phyloP scores from a whole-genome alignment of 1,140 invertebrate genomes.

The Diplogasteroides magnus region DNA sequence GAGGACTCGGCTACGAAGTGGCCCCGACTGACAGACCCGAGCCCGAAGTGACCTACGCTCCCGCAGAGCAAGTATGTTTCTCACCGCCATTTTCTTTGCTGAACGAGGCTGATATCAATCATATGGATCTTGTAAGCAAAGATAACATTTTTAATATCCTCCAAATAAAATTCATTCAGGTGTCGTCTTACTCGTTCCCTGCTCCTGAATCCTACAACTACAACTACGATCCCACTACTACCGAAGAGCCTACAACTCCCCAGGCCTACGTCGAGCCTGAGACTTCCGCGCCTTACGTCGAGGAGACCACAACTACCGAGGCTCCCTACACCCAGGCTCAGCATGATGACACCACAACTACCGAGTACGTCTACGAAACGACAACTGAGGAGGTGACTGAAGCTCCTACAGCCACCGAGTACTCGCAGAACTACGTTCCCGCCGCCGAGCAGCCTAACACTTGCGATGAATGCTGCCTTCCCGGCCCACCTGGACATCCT shows the following conservation, averaged over 20 bases:
- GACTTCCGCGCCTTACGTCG: neutral
- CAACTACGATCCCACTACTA: neutral
- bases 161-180: neutral
- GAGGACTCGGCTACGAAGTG: neutral
- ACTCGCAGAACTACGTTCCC: neutral
- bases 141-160: neutral
- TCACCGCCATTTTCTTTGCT: too few relatives aligned
- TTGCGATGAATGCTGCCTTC: neutral
- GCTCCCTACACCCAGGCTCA: neutral
- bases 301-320: neutral
- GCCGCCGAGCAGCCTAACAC: neutral
- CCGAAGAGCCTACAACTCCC: neutral
- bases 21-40: neutral
- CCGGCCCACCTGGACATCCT: too few relatives aligned
- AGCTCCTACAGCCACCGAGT: neutral
- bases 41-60: neutral
- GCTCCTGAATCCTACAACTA: neutral
- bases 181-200: neutral
- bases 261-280: neutral
- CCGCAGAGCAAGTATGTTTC: neutral
- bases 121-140: too few relatives aligned
- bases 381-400: neutral
- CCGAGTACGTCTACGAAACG: neutral
- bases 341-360: neutral
- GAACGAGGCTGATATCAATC: too few relatives aligned